Base-by-base conservation (phyloP, 2,797 vertebrate genomes). In the Eidolon dupreanum region DNA sequence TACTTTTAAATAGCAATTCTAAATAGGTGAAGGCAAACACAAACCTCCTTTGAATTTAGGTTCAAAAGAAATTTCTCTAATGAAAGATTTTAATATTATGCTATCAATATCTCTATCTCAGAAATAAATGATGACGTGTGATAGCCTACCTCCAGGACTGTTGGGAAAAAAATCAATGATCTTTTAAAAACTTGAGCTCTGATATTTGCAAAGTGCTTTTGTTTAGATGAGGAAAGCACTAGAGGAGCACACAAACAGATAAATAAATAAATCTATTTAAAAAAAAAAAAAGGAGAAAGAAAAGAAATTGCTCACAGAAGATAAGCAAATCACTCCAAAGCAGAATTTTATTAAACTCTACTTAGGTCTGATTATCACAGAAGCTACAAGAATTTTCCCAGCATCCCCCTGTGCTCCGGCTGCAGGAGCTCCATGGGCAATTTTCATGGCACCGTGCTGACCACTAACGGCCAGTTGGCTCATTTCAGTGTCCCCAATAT, bases 121-220 rank as follows among this genome's bases (percentile, higher is more conserved):
- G 78, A 93, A 94, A 93, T 61, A 95, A 95, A 94, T 82, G 92
- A 95, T 96, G 95, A 77, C 86, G 26, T 68, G 85, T 93, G 92
- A 94, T 38, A 79, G 77, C 28, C 46, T 89, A 84, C 70, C 94
- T 95, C 95, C 95, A 79, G 90, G 92, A 74, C 28, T n/a, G 28
- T 12, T 88, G 41, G 17, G 17, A 28, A 89, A 74, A 86, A 95
- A 97, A 97, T 94, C 97, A 61, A 97, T 97, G 95, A 46, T 97
- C 92, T 95, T 96, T 93, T 91, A 63, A 86, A 94, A 96, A 89
- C 81, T 5, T 84, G 78, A 97, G 92, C 94, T 96, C 82, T 98
- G 97, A 95, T 96, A 97, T 97, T 97, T 97, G 92, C 96, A 93
- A 96, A 98, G 85, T 74, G 38, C 79, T 95, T 86, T 55, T 65